These are phyloP conservation scores for Aurelia aurita complex sp. Pacific DNA, from an alignment of 30 jellyfish, hydroid and myxozoan genomes.

Conservation along the genomic window DNA sequence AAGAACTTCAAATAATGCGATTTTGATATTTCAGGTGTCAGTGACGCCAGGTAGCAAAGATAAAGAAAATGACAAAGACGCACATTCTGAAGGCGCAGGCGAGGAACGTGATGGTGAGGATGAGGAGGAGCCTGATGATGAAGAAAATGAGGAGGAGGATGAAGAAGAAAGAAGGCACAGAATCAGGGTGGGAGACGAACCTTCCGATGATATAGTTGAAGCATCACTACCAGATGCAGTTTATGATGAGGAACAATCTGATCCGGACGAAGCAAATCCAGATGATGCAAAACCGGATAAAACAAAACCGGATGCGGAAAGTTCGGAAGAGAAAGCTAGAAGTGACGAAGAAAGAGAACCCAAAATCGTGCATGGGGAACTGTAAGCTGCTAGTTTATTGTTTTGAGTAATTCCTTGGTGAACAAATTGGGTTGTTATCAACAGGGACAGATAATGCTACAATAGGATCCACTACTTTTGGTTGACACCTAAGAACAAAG, in stretches of 20 bases:
- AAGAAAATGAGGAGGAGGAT: constrained; percentile 2
- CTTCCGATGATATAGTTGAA: constrained; percentile 5
- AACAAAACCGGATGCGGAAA: background rate
- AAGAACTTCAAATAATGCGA: background rate
- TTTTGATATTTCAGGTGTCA: background rate
- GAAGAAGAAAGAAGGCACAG: constrained; percentile 6
- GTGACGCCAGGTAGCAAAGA: background rate
- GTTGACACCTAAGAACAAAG: no score
- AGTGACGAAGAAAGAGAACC: background rate
- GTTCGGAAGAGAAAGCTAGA: background rate
- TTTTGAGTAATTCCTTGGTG: no score
- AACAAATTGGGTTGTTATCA: no score
- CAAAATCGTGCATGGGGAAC: background rate
- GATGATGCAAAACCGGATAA: background rate
- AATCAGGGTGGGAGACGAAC: constrained; percentile 10
- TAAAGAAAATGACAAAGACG: background rate
- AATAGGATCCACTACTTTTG: no score
- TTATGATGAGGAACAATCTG: constrained; percentile 47
- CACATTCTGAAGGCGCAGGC: constrained; percentile 11
- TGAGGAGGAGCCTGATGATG: constrained; percentile 14
- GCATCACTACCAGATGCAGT: constrained; percentile 31
- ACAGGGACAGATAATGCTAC: no score
- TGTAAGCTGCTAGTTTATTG: background rate
- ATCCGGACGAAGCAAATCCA: background rate
- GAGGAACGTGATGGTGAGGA: background rate